phyloP scores from a whole-genome alignment of 2,888 invertebrate genomes.

The Drosophila peninsularis region DNA sequence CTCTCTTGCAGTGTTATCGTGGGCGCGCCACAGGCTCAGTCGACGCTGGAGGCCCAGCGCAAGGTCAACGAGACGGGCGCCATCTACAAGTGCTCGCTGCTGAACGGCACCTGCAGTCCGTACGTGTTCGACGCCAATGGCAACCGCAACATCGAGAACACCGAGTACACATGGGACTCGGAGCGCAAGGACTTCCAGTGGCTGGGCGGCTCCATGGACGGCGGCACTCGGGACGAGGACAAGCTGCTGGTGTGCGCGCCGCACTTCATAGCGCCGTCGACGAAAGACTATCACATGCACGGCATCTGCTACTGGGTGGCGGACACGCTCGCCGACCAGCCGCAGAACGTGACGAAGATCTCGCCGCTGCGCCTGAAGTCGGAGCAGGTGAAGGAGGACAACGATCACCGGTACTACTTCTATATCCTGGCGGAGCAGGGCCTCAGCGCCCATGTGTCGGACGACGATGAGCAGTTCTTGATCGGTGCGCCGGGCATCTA shows the following conservation, averaged over 20 bases:
- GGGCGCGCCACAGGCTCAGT: constrained; percentile 86
- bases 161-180: constrained; percentile 81
- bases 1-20: constrained; percentile 84
- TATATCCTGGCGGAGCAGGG: constrained; percentile 84
- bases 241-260: constrained; percentile 85
- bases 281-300: constrained; percentile 82
- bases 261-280: constrained; percentile 75
- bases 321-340: constrained; percentile 79
- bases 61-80: constrained; percentile 86
- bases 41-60: constrained; percentile 82
- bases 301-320: constrained; percentile 85
- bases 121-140: constrained; percentile 84
- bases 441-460: constrained; percentile 83
- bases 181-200: constrained; percentile 85
- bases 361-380: constrained; percentile 81
- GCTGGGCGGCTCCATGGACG: constrained; percentile 86
- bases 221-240: constrained; percentile 83
- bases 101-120: constrained; percentile 80
- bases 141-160: constrained; percentile 71
- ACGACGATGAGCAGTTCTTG: constrained; percentile 83
- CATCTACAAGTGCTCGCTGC: constrained; percentile 85
- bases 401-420: constrained; percentile 67
- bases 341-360: constrained; percentile 77
- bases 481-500: constrained; percentile 84
- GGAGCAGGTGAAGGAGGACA: constrained; percentile 71